Evolutionary conservation across 2,113 vertebrate genomes (phyloP), one percentile per base, ranked within the genome.

Genomic region (Edolisoma coerulescens): DNA sequence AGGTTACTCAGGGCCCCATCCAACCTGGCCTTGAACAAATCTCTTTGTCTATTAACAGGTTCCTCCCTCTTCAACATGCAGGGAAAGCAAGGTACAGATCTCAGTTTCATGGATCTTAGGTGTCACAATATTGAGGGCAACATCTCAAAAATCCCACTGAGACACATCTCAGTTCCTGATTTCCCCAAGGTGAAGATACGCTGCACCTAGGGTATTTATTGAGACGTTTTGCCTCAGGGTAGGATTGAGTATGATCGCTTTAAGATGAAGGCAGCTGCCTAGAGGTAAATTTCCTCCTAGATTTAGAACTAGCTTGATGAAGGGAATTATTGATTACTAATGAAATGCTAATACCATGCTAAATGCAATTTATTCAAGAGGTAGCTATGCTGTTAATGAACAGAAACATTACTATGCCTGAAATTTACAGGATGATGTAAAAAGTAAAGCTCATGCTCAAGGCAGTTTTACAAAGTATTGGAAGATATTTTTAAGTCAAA

Each of bases 211-310:
- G 41, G 37, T 35, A 13, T 87, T 74, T 65, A 20, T 6, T 45
- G 50, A 41, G 30, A 53, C 27, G 13, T 75, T 54, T 64, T 82
- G 60, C n/a, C 45, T 78, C 59, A 22, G 41, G 65, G 5, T 17
- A 64, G 18, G 35, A 49, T 75, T 81, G 59, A 30, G 26, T 45
- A 39, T 0, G 0, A 39, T 39, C 0, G 0, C 28, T 71, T 68
- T 78, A 47, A 52, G 35, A 27, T 91, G n/a, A 87, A 89, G n/a
- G 33, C 33, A 59, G 39, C 23, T 68, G 44, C 27, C 24, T 13
- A 63, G 59, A 63, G 39, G 27, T 75, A 70, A 53, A 81, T 70
- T 78, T 54, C 57, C n/a, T 63, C 42, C 35, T 22, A 59, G 35
- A 63, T 85, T 70, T 71, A 84, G 52, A 90, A 69, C 21, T 21